These are phyloP conservation scores for pig (Sus scrofa) DNA, from an alignment of 2,113 vertebrate genomes.

Conservation along the genomic window DNA sequence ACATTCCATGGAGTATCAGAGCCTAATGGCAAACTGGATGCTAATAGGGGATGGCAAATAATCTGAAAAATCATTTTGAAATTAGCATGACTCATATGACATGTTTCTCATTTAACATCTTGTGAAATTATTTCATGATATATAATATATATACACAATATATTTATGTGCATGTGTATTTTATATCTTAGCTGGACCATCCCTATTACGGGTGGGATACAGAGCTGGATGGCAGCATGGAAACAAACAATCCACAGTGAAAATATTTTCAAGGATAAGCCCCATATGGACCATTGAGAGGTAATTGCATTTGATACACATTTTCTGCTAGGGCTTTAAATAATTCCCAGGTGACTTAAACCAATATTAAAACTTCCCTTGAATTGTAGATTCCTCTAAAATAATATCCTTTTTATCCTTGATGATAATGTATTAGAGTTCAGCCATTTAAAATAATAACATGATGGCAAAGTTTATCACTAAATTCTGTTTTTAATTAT, in stretches of 20 bases:
- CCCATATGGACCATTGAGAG: background rate
- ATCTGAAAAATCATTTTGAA: background rate
- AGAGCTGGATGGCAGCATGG: background rate
- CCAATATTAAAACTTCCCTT: conserved; percentile 30
- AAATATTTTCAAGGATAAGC: background rate
- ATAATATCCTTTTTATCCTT: background rate
- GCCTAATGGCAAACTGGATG: background rate
- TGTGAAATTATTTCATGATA: background rate
- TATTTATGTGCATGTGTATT: background rate
- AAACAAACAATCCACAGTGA: background rate
- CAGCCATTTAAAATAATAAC: conserved; percentile 29
- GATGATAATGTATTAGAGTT: background rate
- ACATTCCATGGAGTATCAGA: background rate
- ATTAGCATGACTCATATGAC: background rate
- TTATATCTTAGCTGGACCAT: background rate
- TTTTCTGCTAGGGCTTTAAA: conserved; percentile 2
- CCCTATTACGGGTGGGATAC: background rate
- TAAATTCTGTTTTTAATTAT: conserved; percentile 49
- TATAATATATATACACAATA: background rate
- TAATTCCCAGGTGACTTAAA: background rate
- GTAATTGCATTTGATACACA: conserved; percentile 3
- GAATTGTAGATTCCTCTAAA: background rate
- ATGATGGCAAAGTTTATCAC: background rate
- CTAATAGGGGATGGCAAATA: background rate
- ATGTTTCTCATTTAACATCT: background rate